Evolutionary conservation across 2,797 vertebrate genomes (phyloP).

Genomic region (Loriculus beryllinus): DNA sequence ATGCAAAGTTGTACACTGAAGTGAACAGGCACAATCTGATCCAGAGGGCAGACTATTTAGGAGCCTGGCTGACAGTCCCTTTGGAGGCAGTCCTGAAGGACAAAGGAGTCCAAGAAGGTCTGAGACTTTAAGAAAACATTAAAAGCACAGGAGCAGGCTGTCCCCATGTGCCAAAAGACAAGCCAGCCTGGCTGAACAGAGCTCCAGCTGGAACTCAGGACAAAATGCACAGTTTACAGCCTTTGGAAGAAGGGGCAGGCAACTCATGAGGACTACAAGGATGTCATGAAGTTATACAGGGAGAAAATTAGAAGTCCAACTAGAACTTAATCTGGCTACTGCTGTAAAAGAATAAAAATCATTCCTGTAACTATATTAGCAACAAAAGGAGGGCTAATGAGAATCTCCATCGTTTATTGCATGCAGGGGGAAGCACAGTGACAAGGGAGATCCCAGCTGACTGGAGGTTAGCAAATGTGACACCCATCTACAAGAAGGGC

Average conservation of each 20-base stretch:
- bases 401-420: background rate
- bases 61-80: background rate
- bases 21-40: background rate
- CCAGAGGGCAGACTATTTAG: background rate
- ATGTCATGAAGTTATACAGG: background rate
- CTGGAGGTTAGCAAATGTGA: background rate
- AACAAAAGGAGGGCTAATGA: background rate
- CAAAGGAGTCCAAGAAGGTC: background rate
- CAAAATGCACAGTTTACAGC: background rate
- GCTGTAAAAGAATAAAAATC: background rate
- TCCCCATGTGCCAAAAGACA: background rate
- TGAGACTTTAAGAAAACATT: background rate
- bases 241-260: background rate
- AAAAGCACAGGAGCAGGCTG: background rate
- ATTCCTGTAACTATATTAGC: background rate
- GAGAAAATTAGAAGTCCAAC: background rate
- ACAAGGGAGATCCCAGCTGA: background rate
- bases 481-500: background rate
- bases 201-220: background rate
- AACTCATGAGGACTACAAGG: background rate
- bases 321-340: background rate
- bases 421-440: background rate
- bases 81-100: background rate
- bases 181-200: background rate
- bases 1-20: background rate